Base-by-base conservation (phyloP, 2,113 vertebrate genomes). In the Gymnocephalus cernua region DNA sequence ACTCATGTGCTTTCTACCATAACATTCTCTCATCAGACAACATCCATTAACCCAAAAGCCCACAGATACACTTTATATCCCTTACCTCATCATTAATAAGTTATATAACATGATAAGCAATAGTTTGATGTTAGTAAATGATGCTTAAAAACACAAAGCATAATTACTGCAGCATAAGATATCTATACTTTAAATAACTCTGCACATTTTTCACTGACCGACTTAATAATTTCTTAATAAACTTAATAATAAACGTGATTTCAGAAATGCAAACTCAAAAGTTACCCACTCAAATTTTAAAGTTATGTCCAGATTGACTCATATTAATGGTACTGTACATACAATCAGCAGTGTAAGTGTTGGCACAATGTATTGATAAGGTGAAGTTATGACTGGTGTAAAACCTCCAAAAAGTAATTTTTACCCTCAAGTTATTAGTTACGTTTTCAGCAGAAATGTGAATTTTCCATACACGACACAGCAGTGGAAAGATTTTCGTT, bases 1-100 rank as follows among this genome's bases (percentile, higher is more conserved):
- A 86, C 78, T 86, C 51, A 58, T 80, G 44, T 38, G 79, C 80
- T 77, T 77, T 75, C 65, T 45, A 74, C 74, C 81, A 41, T 62
- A 67, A 69, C 41, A 0, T 59, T 81, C 71, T 79, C 71, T 74
- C 68, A 61, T 66, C 74, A 85, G 58, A 74, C 75, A 79, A 74
- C 75, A 79, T 80, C 44, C 47, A 79, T 86, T 58, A 80, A 71
- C 57, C 23, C 47, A 81, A 47, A 86, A 63, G 27, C 62, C 61
- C 72, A 65, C 61, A 82, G n/a, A 83, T 29, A 27, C 62, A 56
- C 61, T 87, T 64, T 78, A 58, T 79, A 45, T 84, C 38, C 23
- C 23, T 70, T 64, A 38, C 53, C 47, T 62, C 50, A 70, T 80
- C 81, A 50, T 80, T 64, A 53, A 35, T 50, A 63, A 29, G 25